These are phyloP conservation scores for Branchinecta sandiegonensis DNA, from an alignment of 2,888 invertebrate species.

Conservation along the genomic window DNA sequence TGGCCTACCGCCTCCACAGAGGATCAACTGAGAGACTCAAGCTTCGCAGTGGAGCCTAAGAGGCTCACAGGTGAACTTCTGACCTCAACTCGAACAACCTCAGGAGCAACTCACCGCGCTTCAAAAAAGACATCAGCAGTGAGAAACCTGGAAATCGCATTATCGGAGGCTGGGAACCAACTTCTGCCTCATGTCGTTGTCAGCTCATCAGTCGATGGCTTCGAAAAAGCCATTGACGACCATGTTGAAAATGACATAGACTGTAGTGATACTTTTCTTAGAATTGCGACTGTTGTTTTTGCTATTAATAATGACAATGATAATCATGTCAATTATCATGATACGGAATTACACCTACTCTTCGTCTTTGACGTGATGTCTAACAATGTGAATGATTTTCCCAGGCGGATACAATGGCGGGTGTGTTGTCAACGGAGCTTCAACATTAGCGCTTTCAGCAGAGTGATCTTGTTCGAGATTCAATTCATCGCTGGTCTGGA, in stretches of 20 bases:
- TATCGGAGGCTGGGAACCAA: no score
- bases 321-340: not conserved
- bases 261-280: no score
- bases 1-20: not conserved
- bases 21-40: not conserved
- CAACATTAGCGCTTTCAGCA: constrained; percentile 18
- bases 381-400: constrained; percentile 66
- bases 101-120: not conserved
- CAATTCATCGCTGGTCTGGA: constrained; percentile 46
- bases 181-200: no score
- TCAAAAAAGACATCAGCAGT: not conserved
- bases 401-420: constrained; percentile 72
- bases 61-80: not conserved
- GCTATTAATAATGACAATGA: not conserved
- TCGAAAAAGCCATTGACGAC: no score
- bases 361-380: constrained; percentile 45
- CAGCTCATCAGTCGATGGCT: no score
- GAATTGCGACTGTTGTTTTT: not conserved
- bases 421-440: constrained; percentile 44
- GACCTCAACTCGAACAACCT: constrained; percentile 2
- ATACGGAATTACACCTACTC: constrained; percentile 44
- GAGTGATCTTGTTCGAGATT: constrained; percentile 41
- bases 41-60: not conserved
- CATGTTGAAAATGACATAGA: no score
- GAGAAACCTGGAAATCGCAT: no score